Evolutionary conservation across 2,888 invertebrate genomes (phyloP).

Genomic region (Teleiodes luculella): DNA sequence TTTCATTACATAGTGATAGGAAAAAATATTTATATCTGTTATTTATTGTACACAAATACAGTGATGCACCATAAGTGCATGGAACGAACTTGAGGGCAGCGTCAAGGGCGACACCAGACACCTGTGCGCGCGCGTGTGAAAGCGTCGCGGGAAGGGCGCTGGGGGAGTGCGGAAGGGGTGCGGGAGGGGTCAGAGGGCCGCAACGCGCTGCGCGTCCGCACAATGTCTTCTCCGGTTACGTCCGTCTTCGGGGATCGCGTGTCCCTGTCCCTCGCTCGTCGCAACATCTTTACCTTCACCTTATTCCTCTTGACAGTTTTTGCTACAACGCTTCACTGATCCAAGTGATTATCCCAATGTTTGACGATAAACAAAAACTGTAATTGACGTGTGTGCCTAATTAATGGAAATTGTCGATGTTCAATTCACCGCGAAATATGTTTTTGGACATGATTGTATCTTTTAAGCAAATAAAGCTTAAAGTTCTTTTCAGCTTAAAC

Average conservation of each 20-base stretch:
- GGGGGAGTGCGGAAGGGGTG: constrained; percentile 29
- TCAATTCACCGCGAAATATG: neutral
- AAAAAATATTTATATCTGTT: neutral
- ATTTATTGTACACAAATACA: neutral
- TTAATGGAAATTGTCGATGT: constrained; percentile 4
- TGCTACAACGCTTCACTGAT: constrained; percentile 56
- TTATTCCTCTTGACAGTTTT: constrained; percentile 69
- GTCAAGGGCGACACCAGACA: constrained; percentile 76
- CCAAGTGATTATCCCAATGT: constrained; percentile 40
- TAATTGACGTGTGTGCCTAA: constrained; percentile 12
- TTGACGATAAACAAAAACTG: constrained; percentile 18
- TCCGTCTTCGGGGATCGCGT: constrained; percentile 69
- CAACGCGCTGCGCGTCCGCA: constrained; percentile 72
- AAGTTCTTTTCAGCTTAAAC: neutral
- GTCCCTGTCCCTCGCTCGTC: constrained; percentile 44
- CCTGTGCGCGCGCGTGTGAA: constrained; percentile 76
- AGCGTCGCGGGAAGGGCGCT: constrained; percentile 42
- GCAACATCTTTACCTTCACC: constrained; percentile 46
- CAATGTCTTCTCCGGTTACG: constrained; percentile 75
- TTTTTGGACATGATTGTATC: neutral
- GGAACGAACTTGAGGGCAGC: constrained; percentile 57
- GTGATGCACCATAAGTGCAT: constrained; percentile 34
- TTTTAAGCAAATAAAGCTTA: neutral
- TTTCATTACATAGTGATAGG: neutral
- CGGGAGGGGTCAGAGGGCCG: constrained; percentile 37